Conservation (phyloP, 2,888 invertebrate species). For the Microctonus hyperodae region DNA sequence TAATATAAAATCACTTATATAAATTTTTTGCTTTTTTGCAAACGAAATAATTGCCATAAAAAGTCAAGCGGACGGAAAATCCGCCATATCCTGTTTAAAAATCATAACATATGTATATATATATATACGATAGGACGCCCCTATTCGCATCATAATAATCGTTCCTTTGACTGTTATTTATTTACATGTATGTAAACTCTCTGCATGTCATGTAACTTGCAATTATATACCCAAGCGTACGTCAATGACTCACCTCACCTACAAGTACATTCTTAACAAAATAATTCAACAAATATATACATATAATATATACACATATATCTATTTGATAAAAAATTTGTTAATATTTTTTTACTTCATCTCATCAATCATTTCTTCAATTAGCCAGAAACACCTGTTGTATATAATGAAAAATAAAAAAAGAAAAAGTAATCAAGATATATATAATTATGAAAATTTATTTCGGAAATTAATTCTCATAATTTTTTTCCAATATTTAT, state of each 20-base stretch:
- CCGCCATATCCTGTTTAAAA: conserved; percentile 32
- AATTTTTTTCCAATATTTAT: too few relatives aligned
- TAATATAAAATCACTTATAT: background rate
- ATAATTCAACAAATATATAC: background rate
- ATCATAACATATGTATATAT: conserved; percentile 35
- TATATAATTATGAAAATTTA: too few relatives aligned
- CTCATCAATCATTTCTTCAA: too few relatives aligned
- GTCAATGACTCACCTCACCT: conserved; percentile 6
- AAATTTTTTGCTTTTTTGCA: background rate
- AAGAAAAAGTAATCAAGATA: too few relatives aligned
- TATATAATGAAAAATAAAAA: too few relatives aligned
- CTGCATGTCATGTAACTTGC: conserved; percentile 9
- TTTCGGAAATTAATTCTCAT: too few relatives aligned
- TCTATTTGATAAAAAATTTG: too few relatives aligned
- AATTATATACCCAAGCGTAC: conserved; percentile 14
- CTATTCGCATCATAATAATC: background rate
- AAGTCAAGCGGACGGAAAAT: conserved; percentile 38
- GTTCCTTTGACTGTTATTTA: too few relatives aligned
- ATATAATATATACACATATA: too few relatives aligned
- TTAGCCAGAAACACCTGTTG: too few relatives aligned
- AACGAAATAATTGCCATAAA: conserved; percentile 26
- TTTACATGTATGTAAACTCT: background rate
- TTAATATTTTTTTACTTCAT: too few relatives aligned
- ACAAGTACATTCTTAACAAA: background rate
- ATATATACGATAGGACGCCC: background rate